Conservation (phyloP, 64 coral and sea anemone genomes). For the Porites australiensis region DNA sequence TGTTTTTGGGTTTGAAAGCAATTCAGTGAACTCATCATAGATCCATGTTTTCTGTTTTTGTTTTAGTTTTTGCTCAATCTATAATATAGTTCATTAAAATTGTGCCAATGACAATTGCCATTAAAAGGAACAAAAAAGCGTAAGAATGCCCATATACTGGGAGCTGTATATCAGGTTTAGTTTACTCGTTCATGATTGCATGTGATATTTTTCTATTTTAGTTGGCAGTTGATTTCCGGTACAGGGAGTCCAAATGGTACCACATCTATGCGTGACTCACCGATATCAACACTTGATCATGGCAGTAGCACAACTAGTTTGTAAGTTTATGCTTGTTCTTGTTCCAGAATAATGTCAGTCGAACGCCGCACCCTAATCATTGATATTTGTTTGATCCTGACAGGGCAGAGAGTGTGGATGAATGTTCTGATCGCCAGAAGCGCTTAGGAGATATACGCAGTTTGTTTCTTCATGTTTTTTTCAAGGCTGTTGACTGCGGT, state of each 20-base stretch:
- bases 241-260: conserved; percentile 94
- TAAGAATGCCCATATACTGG: too few species aligned
- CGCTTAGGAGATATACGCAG: conserved; percentile 76
- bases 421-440: conserved; percentile 63
- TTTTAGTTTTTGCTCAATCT: too few species aligned
- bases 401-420: conserved; percentile 63
- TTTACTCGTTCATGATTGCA: too few species aligned
- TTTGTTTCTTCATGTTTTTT: conserved; percentile 76
- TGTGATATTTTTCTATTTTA: not conserved
- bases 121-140: too few species aligned
- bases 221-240: conserved; percentile 92
- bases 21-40: too few species aligned
- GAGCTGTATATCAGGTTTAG: too few species aligned
- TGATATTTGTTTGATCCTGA: not conserved
- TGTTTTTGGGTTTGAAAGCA: too few species aligned
- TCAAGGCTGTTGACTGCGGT: conserved; percentile 68
- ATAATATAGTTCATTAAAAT: too few species aligned
- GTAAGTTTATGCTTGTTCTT: conserved; percentile 53
- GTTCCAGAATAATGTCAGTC: too few species aligned
- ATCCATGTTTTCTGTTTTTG: too few species aligned
- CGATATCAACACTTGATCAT: conserved; percentile 50
- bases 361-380: too few species aligned
- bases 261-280: conserved; percentile 69
- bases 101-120: too few species aligned
- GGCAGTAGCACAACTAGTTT: conserved; percentile 79